These are phyloP conservation scores for Petrolisthes cinctipes DNA, from an alignment of 2,888 invertebrate genomes.

Conservation along the genomic window DNA sequence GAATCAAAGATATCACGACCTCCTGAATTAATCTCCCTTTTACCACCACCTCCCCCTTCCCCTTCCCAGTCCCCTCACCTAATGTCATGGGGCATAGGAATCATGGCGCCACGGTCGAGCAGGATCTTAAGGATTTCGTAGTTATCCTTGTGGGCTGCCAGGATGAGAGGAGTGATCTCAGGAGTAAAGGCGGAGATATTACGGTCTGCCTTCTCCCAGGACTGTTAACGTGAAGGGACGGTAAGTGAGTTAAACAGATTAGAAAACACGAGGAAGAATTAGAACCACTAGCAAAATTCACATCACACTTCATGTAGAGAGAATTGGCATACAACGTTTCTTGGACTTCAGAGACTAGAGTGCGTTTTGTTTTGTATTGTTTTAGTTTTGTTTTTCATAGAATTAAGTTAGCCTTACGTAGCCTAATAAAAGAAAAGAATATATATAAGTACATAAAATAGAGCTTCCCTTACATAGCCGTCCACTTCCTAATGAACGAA, in stretches of 20 bases:
- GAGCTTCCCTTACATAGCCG: too few species aligned
- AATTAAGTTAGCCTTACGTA: too few species aligned
- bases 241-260: background rate
- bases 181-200: conserved; percentile 89
- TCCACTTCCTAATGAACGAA: too few species aligned
- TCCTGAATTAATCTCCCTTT: too few species aligned
- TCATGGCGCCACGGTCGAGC: conserved; percentile 89
- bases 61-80: conserved; percentile 71
- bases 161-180: conserved; percentile 87
- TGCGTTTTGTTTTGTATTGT: too few species aligned
- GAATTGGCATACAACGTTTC: too few species aligned
- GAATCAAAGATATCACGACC: too few species aligned
- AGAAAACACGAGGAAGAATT: background rate
- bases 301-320: too few species aligned
- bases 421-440: too few species aligned
- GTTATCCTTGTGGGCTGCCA: conserved; percentile 94
- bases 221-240: conserved; percentile 72
- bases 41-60: background rate
- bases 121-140: conserved; percentile 95
- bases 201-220: conserved; percentile 88
- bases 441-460: too few species aligned
- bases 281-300: background rate
- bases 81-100: conserved; percentile 90
- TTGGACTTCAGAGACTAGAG: too few species aligned
- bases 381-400: too few species aligned